phyloP scores from a whole-genome alignment of 1,140 invertebrate genomes.

The Ips typographus region DNA sequence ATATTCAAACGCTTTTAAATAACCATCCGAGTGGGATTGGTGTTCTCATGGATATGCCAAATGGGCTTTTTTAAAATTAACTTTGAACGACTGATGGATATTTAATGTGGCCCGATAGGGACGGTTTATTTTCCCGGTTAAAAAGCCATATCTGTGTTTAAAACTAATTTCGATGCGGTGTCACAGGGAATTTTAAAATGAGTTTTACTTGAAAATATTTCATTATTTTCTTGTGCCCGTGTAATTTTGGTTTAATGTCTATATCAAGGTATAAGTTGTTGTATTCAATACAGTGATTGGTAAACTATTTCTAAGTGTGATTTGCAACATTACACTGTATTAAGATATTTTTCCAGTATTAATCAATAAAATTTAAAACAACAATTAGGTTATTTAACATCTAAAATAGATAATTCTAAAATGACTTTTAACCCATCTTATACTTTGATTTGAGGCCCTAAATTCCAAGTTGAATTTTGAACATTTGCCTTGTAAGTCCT shows the following conservation, averaged over 20 bases:
- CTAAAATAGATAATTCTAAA: conserved; percentile 18
- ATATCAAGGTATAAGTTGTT: too few relatives aligned
- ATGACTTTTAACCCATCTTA: conserved; percentile 14
- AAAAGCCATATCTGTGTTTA: neutral
- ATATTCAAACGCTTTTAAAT: conserved; percentile 21
- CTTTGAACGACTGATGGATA: conserved; percentile 9
- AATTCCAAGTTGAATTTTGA: conserved; percentile 9
- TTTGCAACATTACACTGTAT: too few relatives aligned
- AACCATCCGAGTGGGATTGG: neutral
- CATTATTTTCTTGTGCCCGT: too few relatives aligned
- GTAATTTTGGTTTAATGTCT: too few relatives aligned
- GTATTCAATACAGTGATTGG: too few relatives aligned
- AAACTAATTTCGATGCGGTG: neutral
- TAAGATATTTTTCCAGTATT: too few relatives aligned
- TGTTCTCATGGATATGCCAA: conserved; percentile 1
- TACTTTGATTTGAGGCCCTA: conserved; percentile 7
- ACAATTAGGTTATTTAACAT: conserved; percentile 16
- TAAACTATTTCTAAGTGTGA: too few relatives aligned
- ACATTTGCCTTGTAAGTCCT: conserved; percentile 13
- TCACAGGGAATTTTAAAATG: neutral
- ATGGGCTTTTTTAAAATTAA: conserved; percentile 11
- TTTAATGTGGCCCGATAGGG: conserved; percentile 7
- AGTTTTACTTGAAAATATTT: too few relatives aligned
- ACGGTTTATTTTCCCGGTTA: neutral
- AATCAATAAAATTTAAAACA: conserved; percentile 4